A percentile compares a stretch with the other conserved stretches of the same genome.
Conservation (phyloP, 1,140 invertebrate species). For the Heliothis virescens region DNA sequence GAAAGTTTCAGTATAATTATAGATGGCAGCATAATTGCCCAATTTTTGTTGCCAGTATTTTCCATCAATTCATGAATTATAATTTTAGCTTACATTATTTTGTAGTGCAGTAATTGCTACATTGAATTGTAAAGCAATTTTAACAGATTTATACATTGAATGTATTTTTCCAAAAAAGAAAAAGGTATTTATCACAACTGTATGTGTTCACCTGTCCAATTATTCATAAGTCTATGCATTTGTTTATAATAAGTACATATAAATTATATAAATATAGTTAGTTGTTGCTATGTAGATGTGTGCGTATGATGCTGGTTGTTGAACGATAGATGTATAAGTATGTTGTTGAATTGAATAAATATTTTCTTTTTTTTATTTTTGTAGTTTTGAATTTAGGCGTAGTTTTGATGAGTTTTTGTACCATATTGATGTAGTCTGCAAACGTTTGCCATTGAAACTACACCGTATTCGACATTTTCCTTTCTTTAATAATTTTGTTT, state of each 20-base stretch:
- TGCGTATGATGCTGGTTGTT: slow-evolving; percentile 10
- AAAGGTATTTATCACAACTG: neutral
- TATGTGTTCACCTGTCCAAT: slow-evolving; percentile 25
- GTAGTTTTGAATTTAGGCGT: slow-evolving; percentile 5
- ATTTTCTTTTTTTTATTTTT: slow-evolving; percentile 42
- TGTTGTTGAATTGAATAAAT: slow-evolving; percentile 33
- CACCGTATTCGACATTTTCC: no score
- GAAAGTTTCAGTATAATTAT: neutral
- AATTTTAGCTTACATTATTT: neutral
- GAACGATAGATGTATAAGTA: slow-evolving; percentile 4
- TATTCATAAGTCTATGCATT: slow-evolving; percentile 38
- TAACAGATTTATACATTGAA: no score
- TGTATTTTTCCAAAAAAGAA: no score
- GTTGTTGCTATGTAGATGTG: slow-evolving; percentile 24
- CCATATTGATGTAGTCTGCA: neutral
- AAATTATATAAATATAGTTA: slow-evolving; percentile 8
- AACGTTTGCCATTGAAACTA: neutral
- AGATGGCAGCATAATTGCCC: neutral
- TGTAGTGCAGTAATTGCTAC: neutral
- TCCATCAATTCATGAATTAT: slow-evolving; percentile 13
- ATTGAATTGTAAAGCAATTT: no score
- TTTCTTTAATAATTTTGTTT: no score
- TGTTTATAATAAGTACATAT: slow-evolving; percentile 27
- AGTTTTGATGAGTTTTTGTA: neutral
- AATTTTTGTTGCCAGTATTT: neutral